phyloP scores from a whole-genome alignment of 2,113 vertebrate genomes.

The Malaclemys terrapin region DNA sequence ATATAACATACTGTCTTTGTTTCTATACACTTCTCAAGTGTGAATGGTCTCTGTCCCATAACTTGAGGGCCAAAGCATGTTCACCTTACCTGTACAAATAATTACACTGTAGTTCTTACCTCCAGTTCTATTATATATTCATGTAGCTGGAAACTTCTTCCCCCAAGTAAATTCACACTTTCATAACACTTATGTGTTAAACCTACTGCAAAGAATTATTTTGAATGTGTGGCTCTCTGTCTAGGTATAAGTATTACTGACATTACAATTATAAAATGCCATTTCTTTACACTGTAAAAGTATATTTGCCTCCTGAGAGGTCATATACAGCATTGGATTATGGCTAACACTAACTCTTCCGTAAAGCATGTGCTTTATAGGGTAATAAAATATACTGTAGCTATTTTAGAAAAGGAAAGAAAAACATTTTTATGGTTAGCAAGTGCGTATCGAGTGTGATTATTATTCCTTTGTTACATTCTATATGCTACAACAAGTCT shows the following conservation, averaged over 20 bases:
- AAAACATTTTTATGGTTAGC: not conserved
- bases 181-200: not conserved
- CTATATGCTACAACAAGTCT: not conserved
- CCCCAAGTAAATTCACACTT: not conserved
- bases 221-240: not conserved
- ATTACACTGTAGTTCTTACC: not conserved
- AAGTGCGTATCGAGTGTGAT: not conserved
- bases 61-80: not conserved
- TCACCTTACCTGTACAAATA: not conserved
- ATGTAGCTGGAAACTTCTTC: not conserved
- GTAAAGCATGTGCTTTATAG: not conserved
- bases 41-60: not conserved
- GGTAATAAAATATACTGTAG: not conserved
- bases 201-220: not conserved
- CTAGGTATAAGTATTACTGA: not conserved
- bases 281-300: not conserved
- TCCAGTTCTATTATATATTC: not conserved
- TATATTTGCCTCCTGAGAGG: not conserved
- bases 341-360: conserved; percentile 6
- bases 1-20: not conserved
- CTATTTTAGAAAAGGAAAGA: not conserved
- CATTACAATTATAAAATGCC: not conserved
- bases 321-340: not conserved
- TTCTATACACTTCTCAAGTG: not conserved
- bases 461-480: not conserved